Evolutionary conservation across 2,888 invertebrate species (phyloP).

Genomic region (Automeris io): DNA sequence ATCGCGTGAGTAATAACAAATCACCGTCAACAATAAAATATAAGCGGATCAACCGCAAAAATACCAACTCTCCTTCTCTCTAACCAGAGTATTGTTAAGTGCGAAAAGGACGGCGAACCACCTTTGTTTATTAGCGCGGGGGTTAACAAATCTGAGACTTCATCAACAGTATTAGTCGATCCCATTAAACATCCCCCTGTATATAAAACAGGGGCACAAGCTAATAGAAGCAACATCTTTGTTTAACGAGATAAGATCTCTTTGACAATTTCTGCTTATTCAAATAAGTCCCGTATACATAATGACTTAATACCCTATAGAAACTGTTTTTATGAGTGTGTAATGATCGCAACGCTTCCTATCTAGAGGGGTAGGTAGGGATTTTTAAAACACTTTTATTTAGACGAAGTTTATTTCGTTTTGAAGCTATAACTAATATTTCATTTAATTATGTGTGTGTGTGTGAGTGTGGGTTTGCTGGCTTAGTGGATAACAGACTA

Average conservation of each 20-base stretch:
- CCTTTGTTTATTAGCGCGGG: slow-evolving; percentile 60
- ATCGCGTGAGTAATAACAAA: slow-evolving; percentile 2
- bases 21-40: slow-evolving; percentile 29
- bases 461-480: no score
- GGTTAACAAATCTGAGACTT: slow-evolving; percentile 58
- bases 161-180: slow-evolving; percentile 72
- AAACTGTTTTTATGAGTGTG: slow-evolving; percentile 5
- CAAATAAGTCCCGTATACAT: slow-evolving; percentile 70
- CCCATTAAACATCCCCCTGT: slow-evolving; percentile 64
- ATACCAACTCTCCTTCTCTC: slow-evolving; percentile 27
- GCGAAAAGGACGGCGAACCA: slow-evolving; percentile 32
- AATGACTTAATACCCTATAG: slow-evolving; percentile 48
- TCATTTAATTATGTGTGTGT: no score
- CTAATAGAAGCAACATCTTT: slow-evolving; percentile 70
- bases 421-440: no score
- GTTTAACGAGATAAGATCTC: slow-evolving; percentile 75
- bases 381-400: no score
- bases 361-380: not conserved
- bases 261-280: slow-evolving; percentile 77
- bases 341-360: not conserved
- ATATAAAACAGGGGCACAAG: slow-evolving; percentile 49
- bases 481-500: no score
- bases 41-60: slow-evolving; percentile 50
- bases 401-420: no score
- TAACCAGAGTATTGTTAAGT: slow-evolving; percentile 1